phyloP scores from a whole-genome alignment of 2,113 vertebrate genomes.

The Albula glossodonta region DNA sequence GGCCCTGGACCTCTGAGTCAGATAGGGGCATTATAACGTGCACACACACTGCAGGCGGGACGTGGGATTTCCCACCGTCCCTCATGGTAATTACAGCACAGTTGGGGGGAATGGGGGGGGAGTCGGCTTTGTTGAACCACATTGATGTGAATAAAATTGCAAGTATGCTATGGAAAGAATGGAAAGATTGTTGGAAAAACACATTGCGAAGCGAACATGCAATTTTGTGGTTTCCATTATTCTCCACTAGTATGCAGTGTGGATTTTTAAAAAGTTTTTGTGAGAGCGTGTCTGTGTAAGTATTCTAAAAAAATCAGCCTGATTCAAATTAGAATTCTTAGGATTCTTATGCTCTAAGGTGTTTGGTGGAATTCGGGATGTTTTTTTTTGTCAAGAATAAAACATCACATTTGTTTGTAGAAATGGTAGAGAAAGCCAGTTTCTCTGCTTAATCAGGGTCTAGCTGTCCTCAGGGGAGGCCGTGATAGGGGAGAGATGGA shows the following conservation, averaged over 20 bases:
- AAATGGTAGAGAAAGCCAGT: neutral
- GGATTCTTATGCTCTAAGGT: no score
- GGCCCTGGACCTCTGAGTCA: neutral
- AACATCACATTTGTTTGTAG: neutral
- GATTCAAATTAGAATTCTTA: no score
- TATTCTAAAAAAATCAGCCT: neutral
- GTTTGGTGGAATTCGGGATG: neutral
- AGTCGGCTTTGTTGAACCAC: neutral
- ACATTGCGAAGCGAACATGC: neutral
- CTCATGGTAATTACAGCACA: constrained; percentile 11
- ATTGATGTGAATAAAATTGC: constrained; percentile 11
- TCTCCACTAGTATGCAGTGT: neutral
- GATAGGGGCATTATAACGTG: constrained; percentile 10
- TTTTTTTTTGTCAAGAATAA: neutral
- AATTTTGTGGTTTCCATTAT: neutral
- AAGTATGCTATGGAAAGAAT: neutral
- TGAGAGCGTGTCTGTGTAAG: neutral
- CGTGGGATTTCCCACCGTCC: constrained; percentile 12
- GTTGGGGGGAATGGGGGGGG: neutral
- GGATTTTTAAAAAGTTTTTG: neutral
- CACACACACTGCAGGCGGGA: neutral
- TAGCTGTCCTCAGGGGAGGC: neutral
- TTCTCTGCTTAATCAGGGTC: neutral
- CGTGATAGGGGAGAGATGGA: neutral
- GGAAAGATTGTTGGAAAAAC: neutral